Percentiles rank a stretch among this genome's conserved stretches.
phyloP scores from a whole-genome alignment of 2,797 vertebrate species.

The Natrix natrix region DNA sequence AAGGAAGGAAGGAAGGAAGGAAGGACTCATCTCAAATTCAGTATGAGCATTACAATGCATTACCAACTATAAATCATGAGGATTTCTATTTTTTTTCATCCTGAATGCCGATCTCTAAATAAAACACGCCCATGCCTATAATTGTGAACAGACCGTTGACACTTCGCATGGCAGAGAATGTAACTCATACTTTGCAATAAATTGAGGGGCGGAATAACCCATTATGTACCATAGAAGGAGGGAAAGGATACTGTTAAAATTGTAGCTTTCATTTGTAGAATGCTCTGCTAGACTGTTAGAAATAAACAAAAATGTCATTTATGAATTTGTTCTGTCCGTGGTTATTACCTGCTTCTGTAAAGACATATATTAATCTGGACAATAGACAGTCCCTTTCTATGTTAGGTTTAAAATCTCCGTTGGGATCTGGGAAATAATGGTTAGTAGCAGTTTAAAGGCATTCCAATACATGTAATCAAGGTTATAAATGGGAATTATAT shows the following conservation, averaged over 20 bases:
- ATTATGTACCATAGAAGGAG: conserved; percentile 31
- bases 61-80: background rate
- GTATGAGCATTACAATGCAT: background rate
- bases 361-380: background rate
- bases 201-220: background rate
- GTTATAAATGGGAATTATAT: background rate
- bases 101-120: background rate
- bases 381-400: background rate
- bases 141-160: background rate
- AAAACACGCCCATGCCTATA: background rate
- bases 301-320: background rate
- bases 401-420: background rate
- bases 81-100: background rate
- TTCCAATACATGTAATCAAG: background rate
- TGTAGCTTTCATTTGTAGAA: conserved; percentile 33
- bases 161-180: background rate
- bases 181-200: background rate
- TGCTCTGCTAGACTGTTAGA: background rate
- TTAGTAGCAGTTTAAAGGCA: background rate
- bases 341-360: background rate
- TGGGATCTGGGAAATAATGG: background rate
- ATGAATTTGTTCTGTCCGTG: background rate
- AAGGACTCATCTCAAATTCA: background rate
- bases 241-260: conserved; percentile 32
- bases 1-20: background rate